Evolutionary conservation across 2,797 vertebrate genomes (phyloP).

Genomic region (Orientallactaga sibirica): DNA sequence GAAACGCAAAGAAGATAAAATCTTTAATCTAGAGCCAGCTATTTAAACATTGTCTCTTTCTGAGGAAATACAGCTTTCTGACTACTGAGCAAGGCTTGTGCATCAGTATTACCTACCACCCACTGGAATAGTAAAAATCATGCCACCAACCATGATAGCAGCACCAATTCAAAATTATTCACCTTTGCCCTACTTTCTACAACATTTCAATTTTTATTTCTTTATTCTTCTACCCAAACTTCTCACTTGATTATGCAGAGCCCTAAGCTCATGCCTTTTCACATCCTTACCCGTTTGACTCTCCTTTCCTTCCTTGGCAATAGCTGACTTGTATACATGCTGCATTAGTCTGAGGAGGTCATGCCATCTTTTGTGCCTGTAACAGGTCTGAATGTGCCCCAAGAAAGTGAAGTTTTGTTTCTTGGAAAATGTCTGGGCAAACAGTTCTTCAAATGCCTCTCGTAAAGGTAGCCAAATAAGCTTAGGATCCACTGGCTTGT

Average conservation of each 20-base stretch:
- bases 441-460: slow-evolving; percentile 97
- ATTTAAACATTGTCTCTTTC: background rate
- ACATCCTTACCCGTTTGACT: slow-evolving; percentile 86
- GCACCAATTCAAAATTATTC: background rate
- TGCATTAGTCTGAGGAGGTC: slow-evolving; percentile 98
- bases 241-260: background rate
- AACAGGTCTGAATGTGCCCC: slow-evolving; percentile 98
- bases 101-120: background rate
- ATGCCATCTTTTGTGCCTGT: slow-evolving; percentile 96
- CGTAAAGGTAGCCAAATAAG: slow-evolving; percentile 95
- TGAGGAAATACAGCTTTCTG: background rate
- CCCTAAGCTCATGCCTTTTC: background rate
- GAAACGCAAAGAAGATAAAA: background rate
- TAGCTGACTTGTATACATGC: slow-evolving; percentile 95
- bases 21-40: background rate
- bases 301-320: slow-evolving; percentile 91
- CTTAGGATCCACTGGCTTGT: slow-evolving; percentile 96
- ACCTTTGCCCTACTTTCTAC: background rate
- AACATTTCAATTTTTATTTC: background rate
- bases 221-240: background rate
- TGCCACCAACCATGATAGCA: background rate
- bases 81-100: background rate
- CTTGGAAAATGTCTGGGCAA: slow-evolving; percentile 96
- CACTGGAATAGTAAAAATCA: background rate
- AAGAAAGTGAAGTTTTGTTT: slow-evolving; percentile 98